phyloP scores from a whole-genome alignment of 2,797 vertebrate species.

The Eulemur albifrons region DNA sequence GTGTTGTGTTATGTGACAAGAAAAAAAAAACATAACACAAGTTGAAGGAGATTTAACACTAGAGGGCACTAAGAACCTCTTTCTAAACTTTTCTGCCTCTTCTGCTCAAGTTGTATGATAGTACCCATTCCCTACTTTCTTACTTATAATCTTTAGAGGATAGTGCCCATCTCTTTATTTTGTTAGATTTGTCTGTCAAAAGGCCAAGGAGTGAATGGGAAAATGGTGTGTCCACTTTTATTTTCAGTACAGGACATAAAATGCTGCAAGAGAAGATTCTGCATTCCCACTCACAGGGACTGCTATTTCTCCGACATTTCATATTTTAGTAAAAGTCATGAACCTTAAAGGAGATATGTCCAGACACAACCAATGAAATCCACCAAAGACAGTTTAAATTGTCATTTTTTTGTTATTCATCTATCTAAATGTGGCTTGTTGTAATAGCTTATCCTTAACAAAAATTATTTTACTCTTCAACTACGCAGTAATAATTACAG shows the following conservation, averaged over 20 bases:
- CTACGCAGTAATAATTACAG: neutral
- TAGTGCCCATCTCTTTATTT: neutral
- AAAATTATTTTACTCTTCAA: neutral
- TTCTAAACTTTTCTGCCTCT: neutral
- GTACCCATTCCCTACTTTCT: neutral
- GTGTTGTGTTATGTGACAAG: no score
- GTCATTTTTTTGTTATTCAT: neutral
- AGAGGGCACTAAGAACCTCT: conserved; percentile 43
- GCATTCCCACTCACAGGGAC: neutral
- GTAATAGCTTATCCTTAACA: neutral
- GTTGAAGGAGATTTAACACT: neutral
- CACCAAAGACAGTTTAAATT: neutral
- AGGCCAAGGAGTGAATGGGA: neutral
- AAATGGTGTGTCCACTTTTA: neutral
- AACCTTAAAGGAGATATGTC: neutral
- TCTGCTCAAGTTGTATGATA: neutral
- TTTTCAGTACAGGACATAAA: neutral
- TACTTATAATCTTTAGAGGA: neutral
- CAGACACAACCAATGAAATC: neutral
- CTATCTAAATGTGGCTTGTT: neutral
- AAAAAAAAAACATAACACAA: neutral
- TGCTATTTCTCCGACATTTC: neutral
- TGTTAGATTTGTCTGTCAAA: neutral
- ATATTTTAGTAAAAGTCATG: neutral
- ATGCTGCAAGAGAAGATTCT: neutral